phyloP scores from a whole-genome alignment of 2,888 invertebrate species.

The Camptogramma bilineatum region DNA sequence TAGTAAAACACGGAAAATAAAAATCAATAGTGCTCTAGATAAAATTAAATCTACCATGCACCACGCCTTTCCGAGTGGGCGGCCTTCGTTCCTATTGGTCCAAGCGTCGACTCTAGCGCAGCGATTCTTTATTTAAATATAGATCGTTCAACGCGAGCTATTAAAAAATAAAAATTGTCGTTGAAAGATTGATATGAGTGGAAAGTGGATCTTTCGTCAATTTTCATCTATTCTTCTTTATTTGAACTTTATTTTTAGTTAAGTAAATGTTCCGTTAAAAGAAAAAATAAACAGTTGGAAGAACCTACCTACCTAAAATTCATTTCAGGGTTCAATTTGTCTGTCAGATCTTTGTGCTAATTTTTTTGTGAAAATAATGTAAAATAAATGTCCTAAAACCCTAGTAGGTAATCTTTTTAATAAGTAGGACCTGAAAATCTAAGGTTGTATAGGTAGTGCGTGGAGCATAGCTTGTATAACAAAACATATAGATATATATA shows the following conservation, averaged over 20 bases:
- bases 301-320: too few relatives aligned
- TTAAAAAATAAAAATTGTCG: conserved; percentile 43
- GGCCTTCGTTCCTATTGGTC: conserved; percentile 47
- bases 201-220: conserved; percentile 54
- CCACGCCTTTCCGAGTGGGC: conserved; percentile 45
- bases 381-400: too few relatives aligned
- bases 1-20: neutral
- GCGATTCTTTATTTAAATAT: conserved; percentile 37
- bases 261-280: too few relatives aligned
- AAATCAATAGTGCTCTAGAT: conserved; percentile 1
- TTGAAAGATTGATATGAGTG: conserved; percentile 9
- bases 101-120: conserved; percentile 46
- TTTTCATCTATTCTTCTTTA: conserved; percentile 40
- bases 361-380: too few relatives aligned
- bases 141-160: conserved; percentile 47
- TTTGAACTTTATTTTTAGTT: neutral
- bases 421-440: too few relatives aligned
- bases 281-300: too few relatives aligned
- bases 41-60: conserved; percentile 24
- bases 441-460: too few relatives aligned
- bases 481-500: too few relatives aligned
- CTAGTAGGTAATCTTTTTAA: too few relatives aligned
- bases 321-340: too few relatives aligned
- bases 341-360: too few relatives aligned
- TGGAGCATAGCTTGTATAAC: too few relatives aligned